Evolutionary conservation across 1,140 invertebrate species (phyloP), one percentile per base, ranked within the genome.

Genomic region (Saxidomus purpurata): DNA sequence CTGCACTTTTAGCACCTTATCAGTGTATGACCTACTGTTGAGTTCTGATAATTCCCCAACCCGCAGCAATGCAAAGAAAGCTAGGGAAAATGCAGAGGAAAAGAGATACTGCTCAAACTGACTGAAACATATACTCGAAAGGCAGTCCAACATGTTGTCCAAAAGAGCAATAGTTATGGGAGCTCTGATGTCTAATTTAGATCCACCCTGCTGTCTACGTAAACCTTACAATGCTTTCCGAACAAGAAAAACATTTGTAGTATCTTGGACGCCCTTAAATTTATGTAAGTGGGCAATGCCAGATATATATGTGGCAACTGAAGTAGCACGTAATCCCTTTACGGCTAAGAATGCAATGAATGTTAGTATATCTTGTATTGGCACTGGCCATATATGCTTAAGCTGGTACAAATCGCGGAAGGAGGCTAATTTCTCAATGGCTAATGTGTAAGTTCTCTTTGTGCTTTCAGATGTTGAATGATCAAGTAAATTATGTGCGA

Each of bases 21-120:
- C 3, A 34, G 3, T 17, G 6, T 25, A 34, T 8, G 11, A 71
- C n/a, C 31, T 34, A 19, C 4, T 15, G 25, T 34, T 71, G 3
- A 3, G 67, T 19, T 25, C 17, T 31, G 67, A 4, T 2, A 71
- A 31, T 71, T 82, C 79, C 17, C 55, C 52, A 11, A 82, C 49
- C 6, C 79, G 9, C 17, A 63, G 61, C 0, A 82, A 25, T 15
- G 52, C 79, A 82, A 82, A 82, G 36, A n/a, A 61, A 9, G 79
- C 34, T 19, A 63, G 1, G 4, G 34, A 38, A 43, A 1, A 82
- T 15, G 40, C 15, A 28, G 79, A n/a, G 4, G 15, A 4, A 40
- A 59, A 38, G 13, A 82, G 1, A 15, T 0, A 11, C 3, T 15
- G 15, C 0, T 61, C 31, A 8, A 34, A 82, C 17, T 13, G 4